Percentiles rank a stretch among this genome's conserved stretches.
Conservation (phyloP, 1,140 invertebrate species). For the Arion vulgaris region DNA sequence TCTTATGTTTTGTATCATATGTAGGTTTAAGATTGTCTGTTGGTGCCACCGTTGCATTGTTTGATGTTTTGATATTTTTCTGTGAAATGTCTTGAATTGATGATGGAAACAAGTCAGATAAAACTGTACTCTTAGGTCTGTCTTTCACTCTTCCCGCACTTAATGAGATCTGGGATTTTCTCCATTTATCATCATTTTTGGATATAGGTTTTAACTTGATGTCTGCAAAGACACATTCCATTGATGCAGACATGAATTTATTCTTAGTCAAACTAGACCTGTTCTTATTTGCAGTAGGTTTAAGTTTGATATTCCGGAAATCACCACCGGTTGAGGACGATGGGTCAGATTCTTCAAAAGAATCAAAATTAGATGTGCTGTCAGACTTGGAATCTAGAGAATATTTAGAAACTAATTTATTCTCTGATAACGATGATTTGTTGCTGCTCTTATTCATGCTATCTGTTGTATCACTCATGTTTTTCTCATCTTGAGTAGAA, state of each 20-base stretch:
- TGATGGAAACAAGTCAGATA: neutral
- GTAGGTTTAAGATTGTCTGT: neutral
- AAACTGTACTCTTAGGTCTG: neutral
- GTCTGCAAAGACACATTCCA: conserved; percentile 12
- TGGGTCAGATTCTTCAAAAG: neutral
- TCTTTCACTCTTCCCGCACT: neutral
- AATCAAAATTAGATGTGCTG: neutral
- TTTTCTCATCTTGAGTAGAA: neutral
- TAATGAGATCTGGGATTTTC: conserved; percentile 19
- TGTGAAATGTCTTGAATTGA: neutral
- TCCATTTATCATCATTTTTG: neutral
- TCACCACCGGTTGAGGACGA: neutral
- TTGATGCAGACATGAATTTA: conserved; percentile 1
- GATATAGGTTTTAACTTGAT: neutral
- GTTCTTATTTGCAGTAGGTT: neutral
- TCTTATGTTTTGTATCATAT: neutral
- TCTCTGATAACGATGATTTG: neutral
- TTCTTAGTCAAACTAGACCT: neutral
- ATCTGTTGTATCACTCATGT: neutral
- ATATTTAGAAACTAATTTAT: neutral
- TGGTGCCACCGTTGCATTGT: neutral
- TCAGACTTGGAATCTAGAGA: neutral
- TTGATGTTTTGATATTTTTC: neutral
- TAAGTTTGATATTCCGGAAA: neutral
- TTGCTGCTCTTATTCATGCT: neutral